These are phyloP conservation scores for Zhengitettix transpicula DNA, from an alignment of 2,888 invertebrate genomes.

Conservation along the genomic window DNA sequence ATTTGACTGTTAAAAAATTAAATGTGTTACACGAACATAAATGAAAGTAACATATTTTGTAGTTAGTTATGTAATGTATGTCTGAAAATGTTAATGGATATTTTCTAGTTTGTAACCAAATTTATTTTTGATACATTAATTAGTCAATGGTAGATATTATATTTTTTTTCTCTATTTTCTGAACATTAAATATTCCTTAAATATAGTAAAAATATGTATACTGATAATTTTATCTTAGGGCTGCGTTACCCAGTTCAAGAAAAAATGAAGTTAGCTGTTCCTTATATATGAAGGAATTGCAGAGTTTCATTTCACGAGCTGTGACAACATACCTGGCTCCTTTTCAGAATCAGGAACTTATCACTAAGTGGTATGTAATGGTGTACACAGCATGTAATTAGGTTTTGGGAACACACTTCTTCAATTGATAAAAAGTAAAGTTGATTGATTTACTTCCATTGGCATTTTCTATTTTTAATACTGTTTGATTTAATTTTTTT, in stretches of 20 bases:
- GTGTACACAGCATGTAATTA: neutral
- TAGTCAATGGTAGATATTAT: too few relatives aligned
- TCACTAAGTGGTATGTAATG: constrained; percentile 37
- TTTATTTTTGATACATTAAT: too few relatives aligned
- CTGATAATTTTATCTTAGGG: neutral
- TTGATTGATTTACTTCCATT: constrained; percentile 1
- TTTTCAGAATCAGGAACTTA: constrained; percentile 47
- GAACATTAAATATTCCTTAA: too few relatives aligned
- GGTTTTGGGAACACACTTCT: neutral
- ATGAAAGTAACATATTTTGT: too few relatives aligned
- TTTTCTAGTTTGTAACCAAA: too few relatives aligned
- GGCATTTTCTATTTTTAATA: neutral
- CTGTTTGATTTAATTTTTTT: neutral
- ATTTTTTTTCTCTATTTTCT: too few relatives aligned
- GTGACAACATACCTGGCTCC: constrained; percentile 49
- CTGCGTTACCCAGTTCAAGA: neutral
- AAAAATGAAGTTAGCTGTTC: constrained; percentile 30
- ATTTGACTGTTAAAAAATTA: too few relatives aligned
- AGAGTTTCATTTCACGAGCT: constrained; percentile 59
- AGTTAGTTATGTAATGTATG: too few relatives aligned
- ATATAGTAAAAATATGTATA: too few relatives aligned
- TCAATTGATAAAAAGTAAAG: neutral
- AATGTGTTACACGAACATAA: too few relatives aligned
- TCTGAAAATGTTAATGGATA: too few relatives aligned
- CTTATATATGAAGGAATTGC: constrained; percentile 85